Evolutionary conservation across 2,113 vertebrate genomes (phyloP).

Genomic region (Chauna torquata): DNA sequence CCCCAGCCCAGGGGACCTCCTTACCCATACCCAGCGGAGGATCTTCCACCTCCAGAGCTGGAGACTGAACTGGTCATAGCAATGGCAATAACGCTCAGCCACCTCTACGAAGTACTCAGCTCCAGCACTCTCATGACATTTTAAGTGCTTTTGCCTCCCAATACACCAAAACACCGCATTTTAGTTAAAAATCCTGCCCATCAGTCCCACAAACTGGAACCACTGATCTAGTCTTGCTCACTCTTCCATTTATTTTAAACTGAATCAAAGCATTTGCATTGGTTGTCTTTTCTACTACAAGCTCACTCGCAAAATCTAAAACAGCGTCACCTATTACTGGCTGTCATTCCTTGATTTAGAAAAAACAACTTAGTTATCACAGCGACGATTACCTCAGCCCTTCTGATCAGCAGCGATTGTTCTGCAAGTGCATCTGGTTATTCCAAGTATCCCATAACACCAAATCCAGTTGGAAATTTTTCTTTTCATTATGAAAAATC

Average conservation of each 20-base stretch:
- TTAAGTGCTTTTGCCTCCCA: background rate
- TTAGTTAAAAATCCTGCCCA: background rate
- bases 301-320: background rate
- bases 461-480: background rate
- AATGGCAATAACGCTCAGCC: background rate
- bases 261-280: background rate
- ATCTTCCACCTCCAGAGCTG: background rate
- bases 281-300: background rate
- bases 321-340: background rate
- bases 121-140: background rate
- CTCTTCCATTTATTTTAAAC: background rate
- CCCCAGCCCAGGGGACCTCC: background rate
- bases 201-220: background rate
- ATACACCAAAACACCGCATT: background rate
- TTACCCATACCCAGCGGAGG: accelerated
- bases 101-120: background rate
- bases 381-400: background rate
- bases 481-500: background rate
- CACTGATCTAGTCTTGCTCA: background rate
- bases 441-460: background rate
- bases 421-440: background rate
- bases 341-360: background rate
- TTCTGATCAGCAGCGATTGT: background rate
- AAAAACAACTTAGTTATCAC: background rate
- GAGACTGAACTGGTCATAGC: background rate